phyloP scores from a whole-genome alignment of 2,797 vertebrate species.

The Rhinella marina region DNA sequence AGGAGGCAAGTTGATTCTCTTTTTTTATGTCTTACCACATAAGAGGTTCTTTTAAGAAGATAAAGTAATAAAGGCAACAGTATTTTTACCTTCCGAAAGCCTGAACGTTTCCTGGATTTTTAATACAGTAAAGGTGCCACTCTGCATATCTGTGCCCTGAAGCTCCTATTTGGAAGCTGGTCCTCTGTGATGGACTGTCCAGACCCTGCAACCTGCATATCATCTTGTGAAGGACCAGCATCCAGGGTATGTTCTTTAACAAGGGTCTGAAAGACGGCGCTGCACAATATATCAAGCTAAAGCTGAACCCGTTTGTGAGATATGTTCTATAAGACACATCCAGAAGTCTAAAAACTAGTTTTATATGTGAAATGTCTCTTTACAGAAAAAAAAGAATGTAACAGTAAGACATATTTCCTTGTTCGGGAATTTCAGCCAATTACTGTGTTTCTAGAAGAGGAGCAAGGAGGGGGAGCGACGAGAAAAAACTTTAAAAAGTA shows the following conservation, averaged over 20 bases:
- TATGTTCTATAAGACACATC: background rate
- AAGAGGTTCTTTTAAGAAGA: no score
- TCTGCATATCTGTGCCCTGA: no score
- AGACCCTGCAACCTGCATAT: no score
- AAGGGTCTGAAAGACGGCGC: background rate
- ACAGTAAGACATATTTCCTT: background rate
- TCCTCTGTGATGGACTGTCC: no score
- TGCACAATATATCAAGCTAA: background rate
- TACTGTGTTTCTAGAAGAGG: background rate
- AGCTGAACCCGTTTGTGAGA: background rate
- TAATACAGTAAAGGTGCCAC: no score
- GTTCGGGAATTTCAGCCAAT: constrained; percentile 22
- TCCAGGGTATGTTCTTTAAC: background rate
- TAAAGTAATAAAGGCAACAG: no score
- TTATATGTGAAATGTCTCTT: background rate
- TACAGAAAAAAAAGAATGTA: background rate
- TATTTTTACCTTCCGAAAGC: no score
- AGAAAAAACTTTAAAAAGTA: constrained; percentile 27
- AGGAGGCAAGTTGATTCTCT: no score
- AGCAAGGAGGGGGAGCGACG: background rate
- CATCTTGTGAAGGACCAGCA: no score
- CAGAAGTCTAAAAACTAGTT: background rate
- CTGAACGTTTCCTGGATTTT: no score
- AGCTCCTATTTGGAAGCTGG: no score
- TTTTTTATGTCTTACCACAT: no score